These are phyloP conservation scores for Ceriagrion tenellum DNA, from an alignment of 2,888 invertebrate species.

Conservation along the genomic window DNA sequence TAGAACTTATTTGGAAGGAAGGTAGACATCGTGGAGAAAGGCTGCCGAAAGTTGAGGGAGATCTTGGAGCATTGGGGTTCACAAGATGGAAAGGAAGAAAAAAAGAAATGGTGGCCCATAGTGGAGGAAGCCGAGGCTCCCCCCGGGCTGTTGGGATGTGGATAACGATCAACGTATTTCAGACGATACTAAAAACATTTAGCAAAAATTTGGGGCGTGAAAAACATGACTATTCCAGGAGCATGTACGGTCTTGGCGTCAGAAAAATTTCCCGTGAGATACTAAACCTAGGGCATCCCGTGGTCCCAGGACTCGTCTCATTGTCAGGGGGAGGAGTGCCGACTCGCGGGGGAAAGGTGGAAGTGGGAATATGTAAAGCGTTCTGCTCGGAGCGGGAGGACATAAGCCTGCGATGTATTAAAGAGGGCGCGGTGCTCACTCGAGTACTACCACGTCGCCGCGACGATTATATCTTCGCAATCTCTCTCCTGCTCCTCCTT, in stretches of 20 bases:
- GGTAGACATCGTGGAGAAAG: too few species aligned
- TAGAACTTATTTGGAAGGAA: too few species aligned
- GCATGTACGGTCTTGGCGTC: background rate
- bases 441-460: slow-evolving; percentile 62
- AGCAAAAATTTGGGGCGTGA: too few species aligned
- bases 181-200: too few species aligned
- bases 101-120: too few species aligned
- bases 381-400: slow-evolving; percentile 34
- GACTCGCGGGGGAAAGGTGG: background rate
- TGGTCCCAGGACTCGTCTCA: background rate
- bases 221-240: too few species aligned
- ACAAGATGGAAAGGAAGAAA: too few species aligned
- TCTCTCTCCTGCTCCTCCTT: background rate
- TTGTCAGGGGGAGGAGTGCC: background rate
- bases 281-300: background rate
- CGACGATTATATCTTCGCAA: slow-evolving; percentile 45
- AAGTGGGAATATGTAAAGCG: slow-evolving; percentile 37
- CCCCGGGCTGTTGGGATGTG: too few species aligned
- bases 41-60: too few species aligned
- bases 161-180: too few species aligned
- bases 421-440: slow-evolving; percentile 58
- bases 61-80: too few species aligned
- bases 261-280: background rate
- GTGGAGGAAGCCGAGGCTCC: too few species aligned
- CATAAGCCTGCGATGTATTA: slow-evolving; percentile 64